These are phyloP conservation scores for Vanacampus margaritifer DNA, from an alignment of 2,113 vertebrate genomes.

Conservation along the genomic window DNA sequence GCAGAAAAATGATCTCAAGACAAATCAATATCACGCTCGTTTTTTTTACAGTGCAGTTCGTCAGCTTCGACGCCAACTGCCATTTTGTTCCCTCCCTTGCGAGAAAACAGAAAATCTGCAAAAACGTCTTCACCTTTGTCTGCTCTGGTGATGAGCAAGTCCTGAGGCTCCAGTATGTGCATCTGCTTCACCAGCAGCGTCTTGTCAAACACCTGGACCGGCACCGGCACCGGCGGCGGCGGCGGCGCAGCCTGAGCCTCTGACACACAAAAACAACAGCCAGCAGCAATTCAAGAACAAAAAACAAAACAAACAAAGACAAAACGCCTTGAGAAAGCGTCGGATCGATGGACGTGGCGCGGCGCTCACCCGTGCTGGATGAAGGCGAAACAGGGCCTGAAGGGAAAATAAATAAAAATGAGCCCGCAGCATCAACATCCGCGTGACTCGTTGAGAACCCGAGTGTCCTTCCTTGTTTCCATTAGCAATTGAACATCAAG, in stretches of 20 bases:
- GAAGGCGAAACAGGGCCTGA: constrained; percentile 56
- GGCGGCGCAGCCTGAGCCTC: constrained; percentile 77
- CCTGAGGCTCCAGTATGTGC: constrained; percentile 89
- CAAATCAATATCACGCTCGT: too few species aligned
- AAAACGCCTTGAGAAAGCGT: background rate
- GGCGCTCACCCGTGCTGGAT: constrained; percentile 58
- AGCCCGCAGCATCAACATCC: constrained; percentile 19
- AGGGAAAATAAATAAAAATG: constrained; percentile 26
- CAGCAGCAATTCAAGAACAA: constrained; percentile 4
- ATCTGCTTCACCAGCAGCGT: constrained; percentile 92
- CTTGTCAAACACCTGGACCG: constrained; percentile 89
- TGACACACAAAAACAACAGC: constrained; percentile 61
- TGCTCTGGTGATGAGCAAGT: constrained; percentile 86
- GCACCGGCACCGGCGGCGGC: constrained; percentile 78
- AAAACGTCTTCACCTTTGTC: constrained; percentile 82
- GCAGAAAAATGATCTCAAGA: too few species aligned
- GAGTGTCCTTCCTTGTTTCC: background rate
- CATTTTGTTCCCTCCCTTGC: too few species aligned
- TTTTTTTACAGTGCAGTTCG: too few species aligned
- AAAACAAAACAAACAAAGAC: background rate
- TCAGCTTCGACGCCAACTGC: too few species aligned
- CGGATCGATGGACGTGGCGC: background rate
- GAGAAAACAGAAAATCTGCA: too few species aligned
- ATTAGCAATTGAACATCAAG: too few species aligned
- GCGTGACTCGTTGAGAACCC: background rate